These are phyloP conservation scores for Littorina saxatilis DNA, from an alignment of 1,140 invertebrate genomes.

Conservation along the genomic window DNA sequence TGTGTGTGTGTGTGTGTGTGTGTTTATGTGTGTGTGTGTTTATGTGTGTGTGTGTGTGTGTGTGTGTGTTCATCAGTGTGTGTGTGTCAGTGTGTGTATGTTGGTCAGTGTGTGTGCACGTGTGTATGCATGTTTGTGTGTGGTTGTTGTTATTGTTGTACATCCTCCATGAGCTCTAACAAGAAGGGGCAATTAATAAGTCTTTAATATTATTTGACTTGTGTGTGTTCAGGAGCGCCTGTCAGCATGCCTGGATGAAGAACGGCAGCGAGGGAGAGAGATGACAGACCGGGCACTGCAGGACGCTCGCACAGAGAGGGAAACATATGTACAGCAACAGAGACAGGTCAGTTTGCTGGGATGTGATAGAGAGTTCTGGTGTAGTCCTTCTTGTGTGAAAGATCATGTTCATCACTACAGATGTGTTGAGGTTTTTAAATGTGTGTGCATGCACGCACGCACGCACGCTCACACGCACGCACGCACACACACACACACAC, in stretches of 20 bases:
- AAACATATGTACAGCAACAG: slow-evolving; percentile 53
- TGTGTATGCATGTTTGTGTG: background rate
- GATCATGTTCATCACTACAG: too few relatives aligned
- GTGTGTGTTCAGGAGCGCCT: slow-evolving; percentile 40
- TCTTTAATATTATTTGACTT: too few relatives aligned
- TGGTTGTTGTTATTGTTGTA: background rate
- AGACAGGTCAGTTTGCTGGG: slow-evolving; percentile 51
- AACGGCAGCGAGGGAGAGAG: slow-evolving; percentile 46
- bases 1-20: background rate
- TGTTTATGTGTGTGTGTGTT: too few relatives aligned
- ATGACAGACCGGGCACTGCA: slow-evolving; percentile 41
- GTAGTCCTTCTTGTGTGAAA: background rate
- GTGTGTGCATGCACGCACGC: too few relatives aligned
- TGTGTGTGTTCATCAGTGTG: slow-evolving; percentile 7
- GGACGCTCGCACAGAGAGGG: slow-evolving; percentile 43
- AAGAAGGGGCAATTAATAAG: too few relatives aligned
- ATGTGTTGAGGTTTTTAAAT: too few relatives aligned
- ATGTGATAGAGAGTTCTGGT: background rate
- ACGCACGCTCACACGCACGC: too few relatives aligned
- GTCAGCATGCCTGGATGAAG: slow-evolving; percentile 42
- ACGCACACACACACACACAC: too few relatives aligned
- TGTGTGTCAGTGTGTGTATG: background rate
- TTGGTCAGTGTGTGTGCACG: background rate
- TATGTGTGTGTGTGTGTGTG: background rate
- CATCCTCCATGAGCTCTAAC: too few relatives aligned